These are phyloP conservation scores for Hydrochoerus hydrochaeris DNA, from an alignment of 2,113 vertebrate genomes.

Conservation along the genomic window DNA sequence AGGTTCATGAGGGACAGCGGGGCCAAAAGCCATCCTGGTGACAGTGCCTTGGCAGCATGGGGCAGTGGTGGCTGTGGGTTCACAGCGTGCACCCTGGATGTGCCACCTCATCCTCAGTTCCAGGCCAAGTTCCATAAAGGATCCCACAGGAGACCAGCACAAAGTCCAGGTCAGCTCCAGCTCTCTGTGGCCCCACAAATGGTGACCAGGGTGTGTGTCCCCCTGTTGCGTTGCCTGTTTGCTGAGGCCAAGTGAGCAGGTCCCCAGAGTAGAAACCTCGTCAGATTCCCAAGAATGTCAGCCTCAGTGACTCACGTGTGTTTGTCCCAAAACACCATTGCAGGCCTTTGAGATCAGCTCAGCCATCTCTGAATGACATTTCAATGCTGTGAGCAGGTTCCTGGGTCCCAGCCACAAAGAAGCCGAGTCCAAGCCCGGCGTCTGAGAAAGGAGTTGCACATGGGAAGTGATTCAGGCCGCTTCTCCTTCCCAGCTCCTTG, in stretches of 20 bases:
- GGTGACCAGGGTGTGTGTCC: fast-evolving
- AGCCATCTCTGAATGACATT: background rate
- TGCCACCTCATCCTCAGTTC: too few species aligned
- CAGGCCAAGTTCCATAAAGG: background rate
- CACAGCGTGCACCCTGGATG: background rate
- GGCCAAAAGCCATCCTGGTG: background rate
- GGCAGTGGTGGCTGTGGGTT: fast-evolving
- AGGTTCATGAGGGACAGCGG: background rate
- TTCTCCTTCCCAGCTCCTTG: background rate
- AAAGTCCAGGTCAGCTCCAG: fast-evolving
- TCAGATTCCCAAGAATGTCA: slow-evolving; percentile 59
- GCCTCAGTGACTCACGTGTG: slow-evolving; percentile 39
- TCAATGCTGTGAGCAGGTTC: background rate
- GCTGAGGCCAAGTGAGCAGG: background rate
- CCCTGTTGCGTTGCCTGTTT: background rate
- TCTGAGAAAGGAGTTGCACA: background rate
- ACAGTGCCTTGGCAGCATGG: background rate
- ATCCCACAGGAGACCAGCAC: background rate
- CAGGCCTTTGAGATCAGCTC: background rate
- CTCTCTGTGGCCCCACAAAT: fast-evolving
- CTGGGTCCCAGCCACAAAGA: slow-evolving; percentile 14
- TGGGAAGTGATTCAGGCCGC: slow-evolving; percentile 4
- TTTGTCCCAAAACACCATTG: background rate
- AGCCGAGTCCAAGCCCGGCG: background rate
- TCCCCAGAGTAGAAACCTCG: slow-evolving; percentile 49